Percentiles rank a stretch among this genome's conserved stretches.
phyloP scores from a whole-genome alignment of 2,113 vertebrate genomes.

The Clupea harengus region DNA sequence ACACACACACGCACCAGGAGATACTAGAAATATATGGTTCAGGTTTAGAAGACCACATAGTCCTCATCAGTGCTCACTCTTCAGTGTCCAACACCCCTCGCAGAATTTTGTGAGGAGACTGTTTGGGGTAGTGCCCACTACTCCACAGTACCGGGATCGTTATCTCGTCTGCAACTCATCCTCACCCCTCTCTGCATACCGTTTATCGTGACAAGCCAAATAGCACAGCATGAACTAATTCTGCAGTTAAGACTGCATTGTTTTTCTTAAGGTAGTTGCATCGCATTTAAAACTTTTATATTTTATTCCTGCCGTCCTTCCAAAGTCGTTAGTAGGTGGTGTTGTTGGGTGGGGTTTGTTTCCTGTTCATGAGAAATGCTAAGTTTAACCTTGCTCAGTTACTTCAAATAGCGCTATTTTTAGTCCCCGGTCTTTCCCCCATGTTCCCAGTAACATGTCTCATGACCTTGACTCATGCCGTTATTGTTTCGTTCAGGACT shows the following conservation, averaged over 20 bases:
- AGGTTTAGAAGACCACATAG: too few species aligned
- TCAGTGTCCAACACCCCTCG: neutral
- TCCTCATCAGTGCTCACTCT: neutral
- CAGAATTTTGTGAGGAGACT: conserved; percentile 19
- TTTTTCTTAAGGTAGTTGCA: neutral
- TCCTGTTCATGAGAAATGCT: neutral
- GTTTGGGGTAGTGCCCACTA: neutral
- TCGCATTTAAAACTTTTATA: neutral
- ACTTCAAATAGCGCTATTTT: conserved; percentile 61
- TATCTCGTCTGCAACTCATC: neutral
- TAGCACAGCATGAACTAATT: neutral
- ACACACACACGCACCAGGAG: too few species aligned
- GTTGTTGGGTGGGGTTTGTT: neutral
- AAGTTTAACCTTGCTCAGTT: neutral
- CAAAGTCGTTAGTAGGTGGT: neutral
- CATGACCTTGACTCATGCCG: conserved; percentile 66
- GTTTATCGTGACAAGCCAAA: neutral
- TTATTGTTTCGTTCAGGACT: conserved; percentile 55
- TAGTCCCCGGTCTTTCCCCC: conserved; percentile 56
- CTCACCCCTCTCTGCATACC: neutral
- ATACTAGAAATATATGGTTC: too few species aligned
- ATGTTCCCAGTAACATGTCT: conserved; percentile 45
- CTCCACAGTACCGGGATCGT: neutral
- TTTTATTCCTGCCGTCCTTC: neutral
- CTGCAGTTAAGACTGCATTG: neutral